Evolutionary conservation across 2,888 invertebrate species (phyloP).

Genomic region (Phaonia tiefii): DNA sequence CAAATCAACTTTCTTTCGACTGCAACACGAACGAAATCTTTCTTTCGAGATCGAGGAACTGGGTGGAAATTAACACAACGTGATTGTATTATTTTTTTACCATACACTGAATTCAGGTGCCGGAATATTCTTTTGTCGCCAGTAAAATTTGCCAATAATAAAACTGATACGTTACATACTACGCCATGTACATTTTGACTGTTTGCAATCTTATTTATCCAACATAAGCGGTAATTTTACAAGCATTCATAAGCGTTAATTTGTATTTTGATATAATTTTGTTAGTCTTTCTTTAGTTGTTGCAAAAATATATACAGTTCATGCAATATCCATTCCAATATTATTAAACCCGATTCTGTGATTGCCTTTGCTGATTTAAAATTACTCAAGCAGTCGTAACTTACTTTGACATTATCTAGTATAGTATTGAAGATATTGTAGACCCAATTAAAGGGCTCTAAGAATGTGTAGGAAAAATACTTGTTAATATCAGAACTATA

Average conservation of each 20-base stretch:
- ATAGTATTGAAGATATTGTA: constrained; percentile 71
- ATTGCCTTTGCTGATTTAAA: constrained; percentile 64
- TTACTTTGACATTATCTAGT: constrained; percentile 74
- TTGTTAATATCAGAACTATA: no score
- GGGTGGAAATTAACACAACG: no score
- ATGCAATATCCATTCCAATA: constrained; percentile 44
- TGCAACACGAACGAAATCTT: no score
- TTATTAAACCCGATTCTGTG: constrained; percentile 15
- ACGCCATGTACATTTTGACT: background rate
- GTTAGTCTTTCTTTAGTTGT: constrained; percentile 60
- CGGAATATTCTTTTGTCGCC: no score
- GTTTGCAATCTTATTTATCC: background rate
- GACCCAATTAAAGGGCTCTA: constrained; percentile 75
- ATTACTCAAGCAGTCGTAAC: constrained; percentile 60
- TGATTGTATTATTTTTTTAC: no score
- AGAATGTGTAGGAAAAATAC: constrained; percentile 49
- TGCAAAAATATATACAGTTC: constrained; percentile 72
- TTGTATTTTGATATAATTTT: constrained; percentile 24
- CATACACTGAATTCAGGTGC: no score
- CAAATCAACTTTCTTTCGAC: no score
- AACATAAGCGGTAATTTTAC: constrained; percentile 62
- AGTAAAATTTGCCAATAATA: no score
- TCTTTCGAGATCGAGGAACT: no score
- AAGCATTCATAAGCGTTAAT: constrained; percentile 64
- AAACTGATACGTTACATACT: background rate